phyloP scores from a whole-genome alignment of 2,888 invertebrate species.

The Esperia sulphurella region DNA sequence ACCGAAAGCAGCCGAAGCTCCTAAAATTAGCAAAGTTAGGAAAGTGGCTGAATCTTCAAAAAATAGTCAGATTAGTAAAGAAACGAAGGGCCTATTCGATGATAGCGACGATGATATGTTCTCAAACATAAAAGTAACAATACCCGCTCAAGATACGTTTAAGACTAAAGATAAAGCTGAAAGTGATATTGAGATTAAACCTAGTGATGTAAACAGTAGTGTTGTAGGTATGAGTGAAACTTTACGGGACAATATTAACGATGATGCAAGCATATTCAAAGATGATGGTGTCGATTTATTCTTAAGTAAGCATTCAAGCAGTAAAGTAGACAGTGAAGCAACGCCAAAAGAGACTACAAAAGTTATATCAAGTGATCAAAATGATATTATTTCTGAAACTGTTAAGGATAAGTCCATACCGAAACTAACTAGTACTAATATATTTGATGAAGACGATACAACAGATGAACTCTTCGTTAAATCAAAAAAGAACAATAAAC shows the following conservation, averaged over 20 bases:
- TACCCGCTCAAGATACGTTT: not conserved
- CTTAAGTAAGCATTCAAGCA: no score
- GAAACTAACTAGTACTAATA: not conserved
- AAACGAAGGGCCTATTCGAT: conserved; percentile 38
- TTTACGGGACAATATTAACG: no score
- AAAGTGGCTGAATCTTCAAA: not conserved
- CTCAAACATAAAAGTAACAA: conserved; percentile 16
- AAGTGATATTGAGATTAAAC: not conserved
- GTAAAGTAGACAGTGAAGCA: not conserved
- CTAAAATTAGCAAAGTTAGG: not conserved
- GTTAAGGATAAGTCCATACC: not conserved
- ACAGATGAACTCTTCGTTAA: not conserved
- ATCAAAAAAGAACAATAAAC: not conserved
- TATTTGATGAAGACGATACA: conserved; percentile 4
- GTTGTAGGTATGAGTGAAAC: no score
- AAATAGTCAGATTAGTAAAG: conserved; percentile 7
- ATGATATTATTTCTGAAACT: not conserved
- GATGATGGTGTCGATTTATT: no score
- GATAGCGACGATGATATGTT: conserved; percentile 47
- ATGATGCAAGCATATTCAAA: conserved; percentile 4
- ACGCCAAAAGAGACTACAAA: not conserved
- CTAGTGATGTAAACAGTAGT: no score
- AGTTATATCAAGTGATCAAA: not conserved
- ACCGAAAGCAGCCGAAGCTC: not conserved
- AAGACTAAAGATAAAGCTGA: not conserved